Evolutionary conservation across 2,113 vertebrate genomes (phyloP), one percentile per base, ranked within the genome.

Genomic region (Oxygymnocypris stewartii): DNA sequence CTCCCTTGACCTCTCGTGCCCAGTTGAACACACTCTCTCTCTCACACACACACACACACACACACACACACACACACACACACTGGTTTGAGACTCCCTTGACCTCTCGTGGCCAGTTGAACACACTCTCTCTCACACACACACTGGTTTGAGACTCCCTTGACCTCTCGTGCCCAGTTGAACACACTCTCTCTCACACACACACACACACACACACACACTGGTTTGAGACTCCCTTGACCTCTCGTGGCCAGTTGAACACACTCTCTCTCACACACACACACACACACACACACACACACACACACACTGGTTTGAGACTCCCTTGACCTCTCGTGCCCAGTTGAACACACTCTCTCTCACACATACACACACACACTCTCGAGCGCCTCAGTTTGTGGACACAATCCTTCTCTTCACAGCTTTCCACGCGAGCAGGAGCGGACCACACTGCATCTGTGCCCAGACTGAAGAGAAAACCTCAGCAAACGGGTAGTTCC

Each of bases 351-450:
- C 16, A 79, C 28, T 31, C 28, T 31, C 28, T 31, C 28, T 31
- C 28, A 1, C 74, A 13, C 47, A 13, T 0, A 0, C 28, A 1
- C 28, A 1, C 74, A 13, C 47, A 13, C 2, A 0, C 47, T 13
- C 54, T 20, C 57, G 7, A 54, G 10, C 25, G 28, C 80, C 80
- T 82, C 25, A 71, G 40, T 88, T 89, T 85, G 87, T 88, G 86
- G 87, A 84, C 23, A 63, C 8, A 0, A 2, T n/a, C 57, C 57
- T 13, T 13, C 23, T n/a, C 20, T 73, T 73, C 1, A 37, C 69
- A 11, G 4, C 49, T 51, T 51, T 51, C 49, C 67, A 37, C 18
- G 9, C 0, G 51, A 54, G 51, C 16, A 54, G 16, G 54, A 57
- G 54, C 2, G 16, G 20, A 7, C 40, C 40, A n/a, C 47, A 75